These are phyloP conservation scores for Drosophila kohkoa DNA, from an alignment of 1,140 invertebrate species.

Conservation along the genomic window DNA sequence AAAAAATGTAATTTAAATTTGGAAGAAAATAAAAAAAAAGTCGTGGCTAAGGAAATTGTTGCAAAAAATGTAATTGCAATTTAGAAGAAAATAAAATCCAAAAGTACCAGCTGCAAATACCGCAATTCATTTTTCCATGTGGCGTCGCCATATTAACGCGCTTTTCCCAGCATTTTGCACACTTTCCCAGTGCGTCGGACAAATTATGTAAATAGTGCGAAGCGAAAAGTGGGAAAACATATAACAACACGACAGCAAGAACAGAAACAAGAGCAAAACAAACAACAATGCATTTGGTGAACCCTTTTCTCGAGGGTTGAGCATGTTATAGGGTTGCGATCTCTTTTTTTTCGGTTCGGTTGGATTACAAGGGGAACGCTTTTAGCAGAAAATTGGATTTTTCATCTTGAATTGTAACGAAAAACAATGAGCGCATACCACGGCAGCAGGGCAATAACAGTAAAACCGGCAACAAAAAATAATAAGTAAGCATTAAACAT, in stretches of 20 bases:
- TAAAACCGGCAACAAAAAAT: constrained; percentile 80
- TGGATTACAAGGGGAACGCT: constrained; percentile 70
- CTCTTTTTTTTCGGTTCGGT: constrained; percentile 18
- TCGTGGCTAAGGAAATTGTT: too few species aligned
- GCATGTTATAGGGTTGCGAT: constrained; percentile 1
- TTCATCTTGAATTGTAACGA: constrained; percentile 76
- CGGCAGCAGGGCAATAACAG: constrained; percentile 62
- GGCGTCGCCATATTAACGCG: constrained; percentile 59
- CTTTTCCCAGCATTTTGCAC: constrained; percentile 64
- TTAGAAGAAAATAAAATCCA: background rate
- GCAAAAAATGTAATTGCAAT: constrained; percentile 11
- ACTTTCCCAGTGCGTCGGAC: constrained; percentile 48
- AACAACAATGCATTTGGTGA: constrained; percentile 50
- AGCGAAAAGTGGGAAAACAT: constrained; percentile 42
- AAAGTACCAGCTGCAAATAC: constrained; percentile 29
- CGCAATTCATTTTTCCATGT: constrained; percentile 65
- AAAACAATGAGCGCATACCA: constrained; percentile 54
- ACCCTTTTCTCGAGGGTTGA: constrained; percentile 55
- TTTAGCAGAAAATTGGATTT: constrained; percentile 80
- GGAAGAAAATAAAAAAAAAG: too few species aligned
- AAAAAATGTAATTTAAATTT: too few species aligned
- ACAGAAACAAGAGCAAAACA: constrained; percentile 13
- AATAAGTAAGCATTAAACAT: constrained; percentile 82
- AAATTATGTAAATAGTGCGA: constrained; percentile 72
- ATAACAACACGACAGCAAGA: constrained; percentile 4